Percentiles rank a stretch among this genome's conserved stretches.
Conservation (phyloP, 2,113 vertebrate species). For the Willisornis vidua region DNA sequence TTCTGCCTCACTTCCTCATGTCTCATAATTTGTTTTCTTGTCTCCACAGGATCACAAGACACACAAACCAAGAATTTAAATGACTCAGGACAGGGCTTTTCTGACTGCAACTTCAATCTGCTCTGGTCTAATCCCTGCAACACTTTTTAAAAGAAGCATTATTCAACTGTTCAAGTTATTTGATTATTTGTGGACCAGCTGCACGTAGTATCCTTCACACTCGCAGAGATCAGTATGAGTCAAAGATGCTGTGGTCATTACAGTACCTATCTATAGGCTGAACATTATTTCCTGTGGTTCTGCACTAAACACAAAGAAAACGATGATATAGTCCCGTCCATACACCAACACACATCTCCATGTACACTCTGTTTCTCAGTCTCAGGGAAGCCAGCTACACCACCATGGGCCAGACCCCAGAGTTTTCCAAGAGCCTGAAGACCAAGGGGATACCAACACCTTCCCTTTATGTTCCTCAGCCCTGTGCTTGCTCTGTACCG, state of each 20-base stretch:
- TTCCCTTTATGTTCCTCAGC: background rate
- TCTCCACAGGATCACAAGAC: background rate
- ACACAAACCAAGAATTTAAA: background rate
- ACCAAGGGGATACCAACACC: fast-evolving
- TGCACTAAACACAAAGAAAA: background rate
- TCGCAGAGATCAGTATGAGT: background rate
- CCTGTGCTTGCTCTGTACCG: fast-evolving
- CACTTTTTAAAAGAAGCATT: background rate
- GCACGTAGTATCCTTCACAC: background rate
- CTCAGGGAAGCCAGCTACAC: background rate
- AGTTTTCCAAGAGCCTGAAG: background rate
- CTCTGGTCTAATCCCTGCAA: background rate
- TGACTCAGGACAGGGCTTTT: background rate
- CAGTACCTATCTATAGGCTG: background rate
- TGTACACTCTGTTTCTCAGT: fast-evolving
- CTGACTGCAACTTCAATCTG: background rate
- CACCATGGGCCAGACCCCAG: fast-evolving
- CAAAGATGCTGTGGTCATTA: background rate
- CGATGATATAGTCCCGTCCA: background rate
- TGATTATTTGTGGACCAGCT: background rate
- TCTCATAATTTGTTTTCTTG: background rate
- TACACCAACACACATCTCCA: background rate
- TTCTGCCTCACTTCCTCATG: background rate
- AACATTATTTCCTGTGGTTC: background rate
- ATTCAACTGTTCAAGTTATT: background rate